These are phyloP conservation scores for Anolis apletophallus DNA, from an alignment of 2,797 vertebrate genomes.

Conservation along the genomic window DNA sequence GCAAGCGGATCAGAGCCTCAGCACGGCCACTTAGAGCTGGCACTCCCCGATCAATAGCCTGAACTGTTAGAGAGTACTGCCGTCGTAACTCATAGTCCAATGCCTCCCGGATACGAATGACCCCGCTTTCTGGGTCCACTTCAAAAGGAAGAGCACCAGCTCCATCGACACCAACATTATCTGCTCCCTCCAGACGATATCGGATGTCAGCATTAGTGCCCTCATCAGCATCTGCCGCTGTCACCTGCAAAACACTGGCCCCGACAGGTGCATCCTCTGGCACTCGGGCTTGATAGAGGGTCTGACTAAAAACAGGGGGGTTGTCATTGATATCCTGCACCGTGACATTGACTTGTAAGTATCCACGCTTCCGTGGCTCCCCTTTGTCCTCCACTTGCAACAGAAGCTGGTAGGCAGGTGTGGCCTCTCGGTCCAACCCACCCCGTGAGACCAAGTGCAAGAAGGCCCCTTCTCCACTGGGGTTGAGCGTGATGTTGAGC, in stretches of 20 bases:
- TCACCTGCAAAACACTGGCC: conserved; percentile 89
- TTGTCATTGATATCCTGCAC: conserved; percentile 98
- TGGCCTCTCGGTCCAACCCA: conserved; percentile 91
- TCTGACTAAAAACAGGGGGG: conserved; percentile 89
- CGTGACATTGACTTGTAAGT: conserved; percentile 95
- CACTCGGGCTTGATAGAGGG: conserved; percentile 90
- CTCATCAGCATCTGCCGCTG: conserved; percentile 91
- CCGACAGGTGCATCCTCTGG: conserved; percentile 91
- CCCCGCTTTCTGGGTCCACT: conserved; percentile 92
- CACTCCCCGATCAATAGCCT: conserved; percentile 89
- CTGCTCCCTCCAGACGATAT: conserved; percentile 89
- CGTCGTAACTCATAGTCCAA: conserved; percentile 90
- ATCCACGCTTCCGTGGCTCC: conserved; percentile 89
- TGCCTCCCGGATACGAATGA: conserved; percentile 89
- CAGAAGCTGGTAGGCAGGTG: conserved; percentile 90
- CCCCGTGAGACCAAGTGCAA: conserved; percentile 93
- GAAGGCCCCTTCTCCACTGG: conserved; percentile 97
- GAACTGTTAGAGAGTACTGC: conserved; percentile 93
- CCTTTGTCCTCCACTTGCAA: conserved; percentile 97
- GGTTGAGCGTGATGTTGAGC: conserved; percentile 96
- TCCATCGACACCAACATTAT: conserved; percentile 63
- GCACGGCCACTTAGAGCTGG: conserved; percentile 90
- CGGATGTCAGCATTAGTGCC: conserved; percentile 92
- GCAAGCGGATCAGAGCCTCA: conserved; percentile 89
- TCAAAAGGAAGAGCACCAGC: conserved; percentile 87